Evolutionary conservation across 2,888 invertebrate species (phyloP), one percentile per base, ranked within the genome.

Genomic region (Helobdella robusta): DNA sequence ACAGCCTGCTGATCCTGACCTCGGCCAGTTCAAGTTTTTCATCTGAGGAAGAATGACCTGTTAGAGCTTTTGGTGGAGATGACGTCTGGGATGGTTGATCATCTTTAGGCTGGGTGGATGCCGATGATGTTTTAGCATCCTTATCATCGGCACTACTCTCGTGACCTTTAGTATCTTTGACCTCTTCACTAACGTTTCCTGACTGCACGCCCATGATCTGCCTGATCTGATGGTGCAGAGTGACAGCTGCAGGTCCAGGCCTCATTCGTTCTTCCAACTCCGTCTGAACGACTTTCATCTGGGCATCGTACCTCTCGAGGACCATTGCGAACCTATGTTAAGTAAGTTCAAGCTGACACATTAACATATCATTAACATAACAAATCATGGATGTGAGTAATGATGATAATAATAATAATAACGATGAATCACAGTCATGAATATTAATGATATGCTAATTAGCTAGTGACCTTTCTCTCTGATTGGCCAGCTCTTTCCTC

Each of bases 281-380:
- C 1, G 30, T 50, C 34, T 62, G 62, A 5, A 62, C 50, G 1
- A 62, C 62, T 35, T 62, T 46, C 62, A 62, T 62, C 34, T 62
- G 62, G 8, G 36, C 44, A n/a, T 62, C 62, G 50, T 62, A 62
- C 15, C 62, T 15, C 8, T 50, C 62, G 15, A 62, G 50, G 8
- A 62, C 62, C 32, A 23, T 18, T 6, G 50, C 28, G 44, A 62
- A 62, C 34, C 62, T 62, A 35, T 50, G 11, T 15, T 15, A 11
- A 40, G 15, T 40, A 40, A 15, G 11, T n/a, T 15, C 15, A 40
- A 15, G 44, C 15, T 15, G 44, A 15, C 44, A 40, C 11, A 15
- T n/a, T 15, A 15, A 15, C 44, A 40, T 15, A 40, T n/a, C 15
- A 11, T 15, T 15, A 11, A n/a, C 15, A 15, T 15, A 40, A 40